Conservation (phyloP, 2,113 vertebrate genomes). For the Miniopterus natalensis region DNA sequence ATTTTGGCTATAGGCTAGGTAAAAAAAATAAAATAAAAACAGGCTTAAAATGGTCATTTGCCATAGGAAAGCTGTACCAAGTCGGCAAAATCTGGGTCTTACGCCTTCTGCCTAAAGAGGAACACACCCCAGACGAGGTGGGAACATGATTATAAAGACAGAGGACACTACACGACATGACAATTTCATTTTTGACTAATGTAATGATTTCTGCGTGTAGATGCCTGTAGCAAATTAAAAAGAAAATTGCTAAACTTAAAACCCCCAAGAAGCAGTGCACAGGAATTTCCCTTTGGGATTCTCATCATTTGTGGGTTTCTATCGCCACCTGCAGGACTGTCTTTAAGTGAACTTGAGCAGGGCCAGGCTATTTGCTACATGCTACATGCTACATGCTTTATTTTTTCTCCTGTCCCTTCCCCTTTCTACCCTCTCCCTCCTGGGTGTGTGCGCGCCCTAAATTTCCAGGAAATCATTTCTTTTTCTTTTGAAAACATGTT, state of each 20-base stretch:
- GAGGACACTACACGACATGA: slow-evolving; percentile 67
- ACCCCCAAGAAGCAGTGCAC: slow-evolving; percentile 81
- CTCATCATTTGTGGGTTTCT: slow-evolving; percentile 86
- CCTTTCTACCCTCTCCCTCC: neutral
- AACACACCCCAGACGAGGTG: neutral
- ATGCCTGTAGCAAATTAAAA: slow-evolving; percentile 86
- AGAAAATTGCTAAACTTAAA: slow-evolving; percentile 86
- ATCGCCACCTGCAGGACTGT: slow-evolving; percentile 89
- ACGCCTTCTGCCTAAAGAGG: slow-evolving; percentile 16
- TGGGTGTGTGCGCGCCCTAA: neutral
- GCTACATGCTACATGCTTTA: neutral
- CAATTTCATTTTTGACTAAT: slow-evolving; percentile 78
- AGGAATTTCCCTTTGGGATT: slow-evolving; percentile 66
- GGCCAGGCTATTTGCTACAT: neutral
- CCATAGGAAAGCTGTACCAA: slow-evolving; percentile 32
- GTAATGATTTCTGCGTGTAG: slow-evolving; percentile 83
- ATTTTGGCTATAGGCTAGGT: slow-evolving; percentile 31
- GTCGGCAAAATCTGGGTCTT: slow-evolving; percentile 44
- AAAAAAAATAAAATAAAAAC: slow-evolving; percentile 62
- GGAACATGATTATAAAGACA: slow-evolving; percentile 50
- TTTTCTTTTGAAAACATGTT: neutral
- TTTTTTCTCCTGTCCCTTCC: neutral
- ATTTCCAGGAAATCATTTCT: neutral
- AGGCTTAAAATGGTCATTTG: slow-evolving; percentile 32
- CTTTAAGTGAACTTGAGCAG: neutral